Base-by-base conservation (phyloP, 2,888 invertebrate species). In the Caenorhabditis sp. region DNA sequence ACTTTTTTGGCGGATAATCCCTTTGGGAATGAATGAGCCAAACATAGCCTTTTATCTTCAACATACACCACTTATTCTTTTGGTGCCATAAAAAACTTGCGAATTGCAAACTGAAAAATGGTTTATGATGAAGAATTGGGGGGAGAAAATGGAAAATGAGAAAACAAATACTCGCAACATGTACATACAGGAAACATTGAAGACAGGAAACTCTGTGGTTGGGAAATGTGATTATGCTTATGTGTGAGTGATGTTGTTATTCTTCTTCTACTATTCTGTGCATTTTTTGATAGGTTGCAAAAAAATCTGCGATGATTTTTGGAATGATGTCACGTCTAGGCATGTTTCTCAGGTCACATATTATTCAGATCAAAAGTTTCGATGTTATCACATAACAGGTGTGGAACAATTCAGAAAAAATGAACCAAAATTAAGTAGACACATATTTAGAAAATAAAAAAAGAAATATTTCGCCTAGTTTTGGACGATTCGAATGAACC, bases 141-240 rank as follows among this genome's bases (percentile, higher is more conserved):
- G 43, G 43, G 43, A 43, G 2, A 14, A 43, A 43, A 17, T 43
- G 12, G 43, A 31, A 31, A 31, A 31, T 31, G 43, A 43, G 43
- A 43, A 43, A 43, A 43, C 43, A 43, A 43, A 43, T 43, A 43
- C 43, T 43, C 43, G 43, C 43, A 43, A 43, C 43, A 43, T 43
- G 43, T 17, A 43, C 43, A 43, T 43, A 43, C 43, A 43, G 43
- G 43, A 43, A 43, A 43, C 43, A 43, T 43, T 43, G 43, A 43
- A 6, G 43, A 43, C 43, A 43, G 43, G 43, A 43, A 43, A 43
- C 43, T 43, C 43, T 43, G 43, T 17, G 43, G 43, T 43, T 43
- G 43, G 43, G 43, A 43, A 43, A 43, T 43, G 12, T 43, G 43
- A 43, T 43, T 43, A 43, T 43, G 43, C 17, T 43, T 43, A 43